Conservation (phyloP, 1,140 invertebrate species). For the Drosophila guanche region DNA sequence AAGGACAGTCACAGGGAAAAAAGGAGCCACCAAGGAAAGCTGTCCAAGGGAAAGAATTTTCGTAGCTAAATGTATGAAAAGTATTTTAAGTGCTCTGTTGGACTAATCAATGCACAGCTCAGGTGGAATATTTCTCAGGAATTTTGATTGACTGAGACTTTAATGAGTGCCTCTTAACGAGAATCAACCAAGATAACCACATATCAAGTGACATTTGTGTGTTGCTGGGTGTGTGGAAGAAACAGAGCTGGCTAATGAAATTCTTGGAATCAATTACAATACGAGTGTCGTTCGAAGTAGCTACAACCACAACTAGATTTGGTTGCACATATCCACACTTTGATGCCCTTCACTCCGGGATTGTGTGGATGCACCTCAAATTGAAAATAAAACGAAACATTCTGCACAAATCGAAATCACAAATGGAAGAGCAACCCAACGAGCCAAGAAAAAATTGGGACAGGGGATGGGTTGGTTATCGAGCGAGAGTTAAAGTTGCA, state of each 20-base stretch:
- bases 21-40: too few relatives aligned
- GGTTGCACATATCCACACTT: not conserved
- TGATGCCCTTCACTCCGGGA: not conserved
- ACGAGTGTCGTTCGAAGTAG: not conserved
- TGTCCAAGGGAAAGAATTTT: too few relatives aligned
- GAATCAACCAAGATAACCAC: too few relatives aligned
- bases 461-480: not conserved
- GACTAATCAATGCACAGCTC: too few relatives aligned
- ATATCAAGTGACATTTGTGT: too few relatives aligned
- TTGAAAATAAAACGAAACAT: conserved; percentile 43
- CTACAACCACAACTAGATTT: conserved; percentile 13
- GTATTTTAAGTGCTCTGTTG: too few relatives aligned
- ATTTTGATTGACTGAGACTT: too few relatives aligned
- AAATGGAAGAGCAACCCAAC: conserved; percentile 16
- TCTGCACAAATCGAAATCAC: conserved; percentile 30
- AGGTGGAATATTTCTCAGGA: too few relatives aligned
- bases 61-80: too few relatives aligned
- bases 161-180: too few relatives aligned
- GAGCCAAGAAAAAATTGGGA: conserved; percentile 18
- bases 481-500: conserved; percentile 37
- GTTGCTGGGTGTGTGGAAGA: not conserved
- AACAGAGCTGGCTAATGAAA: conserved; percentile 16
- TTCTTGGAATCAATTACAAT: conserved; percentile 17
- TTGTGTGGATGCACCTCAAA: conserved; percentile 7
- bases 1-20: not conserved